Evolutionary conservation across 2,888 invertebrate species (phyloP), one percentile per base, ranked within the genome.

Genomic region (Meloe dianella): DNA sequence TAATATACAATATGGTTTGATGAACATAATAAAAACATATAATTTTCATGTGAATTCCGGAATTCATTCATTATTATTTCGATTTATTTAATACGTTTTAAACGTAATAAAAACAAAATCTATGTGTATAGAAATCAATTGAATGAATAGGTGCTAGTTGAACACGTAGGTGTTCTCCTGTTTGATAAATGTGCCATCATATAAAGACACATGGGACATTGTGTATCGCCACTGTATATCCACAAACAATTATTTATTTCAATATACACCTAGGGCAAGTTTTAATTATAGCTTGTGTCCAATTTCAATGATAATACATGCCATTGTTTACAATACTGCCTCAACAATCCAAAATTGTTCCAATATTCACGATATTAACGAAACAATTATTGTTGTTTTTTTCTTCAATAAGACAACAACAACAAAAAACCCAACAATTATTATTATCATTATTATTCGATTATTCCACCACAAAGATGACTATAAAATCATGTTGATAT

Each of bases 11-110:
- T 54, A 54, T 54, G 54, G 54, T 54, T 14, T 6, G 24, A 5
- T 5, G 54, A 27, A 54, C 27, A 54, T 27, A 54, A n/a, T 24
- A 54, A 27, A 54, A 54, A 27, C 54, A 27, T 54, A 54, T 54
- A 54, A 54, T 54, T 54, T 54, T 14, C 54, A 6, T 1, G 27
- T 27, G 12, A 22, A 54, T 54, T 54, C 54, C 54, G 54, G 54
- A 54, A 54, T 54, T 54, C 27, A 51, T 27, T 27, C 54, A 54
- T 54, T 24, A 22, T 27, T 27, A 54, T 51, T 22, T 12, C n/a
- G 10, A 54, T 54, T n/a, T n/a, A 54, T 54, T 8, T 7, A n/a
- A 54, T 54, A 6, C n/a, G 1, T 7, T 14, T 12, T 4, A 12
- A 51, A 22, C 2, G 22, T 24, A 51, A 41, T 32, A 22, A 51